Percentiles rank a stretch among this genome's conserved stretches.
Conservation (phyloP, 2,113 vertebrate genomes). For the Pardalotus punctatus region DNA sequence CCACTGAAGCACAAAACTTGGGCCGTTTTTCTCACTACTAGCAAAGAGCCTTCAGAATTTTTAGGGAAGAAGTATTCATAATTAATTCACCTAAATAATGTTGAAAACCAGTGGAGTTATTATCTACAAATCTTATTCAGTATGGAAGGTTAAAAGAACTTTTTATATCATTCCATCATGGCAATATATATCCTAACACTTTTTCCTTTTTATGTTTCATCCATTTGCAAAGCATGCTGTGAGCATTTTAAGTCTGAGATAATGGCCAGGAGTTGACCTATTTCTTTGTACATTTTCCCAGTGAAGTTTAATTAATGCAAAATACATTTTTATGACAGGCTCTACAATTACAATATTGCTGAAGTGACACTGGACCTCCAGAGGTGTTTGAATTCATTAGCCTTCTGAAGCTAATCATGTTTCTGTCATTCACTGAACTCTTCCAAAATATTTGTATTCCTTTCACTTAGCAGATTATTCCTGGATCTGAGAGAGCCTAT, state of each 20-base stretch:
- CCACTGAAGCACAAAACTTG: neutral
- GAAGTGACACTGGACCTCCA: neutral
- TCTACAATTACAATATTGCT: slow-evolving; percentile 35
- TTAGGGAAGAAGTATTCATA: neutral
- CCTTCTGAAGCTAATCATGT: slow-evolving; percentile 1
- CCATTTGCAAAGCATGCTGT: neutral
- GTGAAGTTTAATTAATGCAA: slow-evolving; percentile 39
- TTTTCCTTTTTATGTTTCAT: slow-evolving; percentile 15
- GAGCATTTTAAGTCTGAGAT: slow-evolving; percentile 3
- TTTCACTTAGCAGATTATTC: slow-evolving; percentile 28
- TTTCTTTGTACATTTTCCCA: slow-evolving; percentile 22
- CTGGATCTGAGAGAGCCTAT: neutral
- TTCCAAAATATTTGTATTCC: neutral
- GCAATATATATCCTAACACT: neutral
- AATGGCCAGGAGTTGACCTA: neutral
- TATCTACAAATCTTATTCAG: neutral
- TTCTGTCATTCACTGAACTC: slow-evolving; percentile 24
- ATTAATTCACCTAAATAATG: neutral
- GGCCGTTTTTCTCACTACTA: neutral
- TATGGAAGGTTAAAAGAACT: neutral
- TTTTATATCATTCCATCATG: neutral
- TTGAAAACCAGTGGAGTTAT: neutral
- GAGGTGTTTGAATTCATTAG: slow-evolving; percentile 49
- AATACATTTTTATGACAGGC: slow-evolving; percentile 41
- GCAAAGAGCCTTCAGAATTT: neutral